A percentile compares a stretch with the other conserved stretches of the same genome.
Evolutionary conservation across 2,113 vertebrate genomes (phyloP).

Genomic region (Lycocorax pyrrhopterus): DNA sequence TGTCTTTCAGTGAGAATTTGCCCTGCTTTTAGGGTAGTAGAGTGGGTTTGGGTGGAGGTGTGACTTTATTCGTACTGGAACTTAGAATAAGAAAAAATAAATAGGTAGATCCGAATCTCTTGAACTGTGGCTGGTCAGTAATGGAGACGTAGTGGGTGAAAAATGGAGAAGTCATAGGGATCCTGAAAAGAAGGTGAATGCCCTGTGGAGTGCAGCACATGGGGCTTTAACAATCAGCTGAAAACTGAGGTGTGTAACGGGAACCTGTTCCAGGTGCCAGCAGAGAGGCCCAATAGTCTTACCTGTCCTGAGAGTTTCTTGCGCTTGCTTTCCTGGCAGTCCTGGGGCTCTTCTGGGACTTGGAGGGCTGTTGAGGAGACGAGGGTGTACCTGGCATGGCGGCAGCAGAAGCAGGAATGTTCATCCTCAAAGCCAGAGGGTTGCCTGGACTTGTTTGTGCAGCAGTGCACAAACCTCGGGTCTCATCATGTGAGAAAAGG

Average conservation of each 20-base stretch:
- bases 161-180: not conserved
- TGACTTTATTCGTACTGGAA: not conserved
- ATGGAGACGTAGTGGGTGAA: not conserved
- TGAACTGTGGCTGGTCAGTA: not conserved
- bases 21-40: not conserved
- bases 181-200: not conserved
- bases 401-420: not conserved
- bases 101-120: not conserved
- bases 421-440: not conserved
- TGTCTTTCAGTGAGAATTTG: not conserved
- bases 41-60: not conserved
- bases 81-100: not conserved
- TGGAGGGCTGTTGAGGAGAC: accelerated
- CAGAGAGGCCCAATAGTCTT: not conserved
- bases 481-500: not conserved
- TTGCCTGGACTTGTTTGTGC: not conserved
- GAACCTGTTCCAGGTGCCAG: not conserved
- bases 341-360: not conserved
- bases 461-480: not conserved
- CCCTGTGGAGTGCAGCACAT: not conserved
- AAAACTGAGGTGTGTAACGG: too few species aligned
- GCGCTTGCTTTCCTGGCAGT: not conserved
- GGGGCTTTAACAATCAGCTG: not conserved
- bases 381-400: not conserved
- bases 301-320: not conserved